A percentile compares a stretch with the other conserved stretches of the same genome.
Conservation (phyloP, 2,888 invertebrate species). For the Nephrotoma guestfalica region DNA sequence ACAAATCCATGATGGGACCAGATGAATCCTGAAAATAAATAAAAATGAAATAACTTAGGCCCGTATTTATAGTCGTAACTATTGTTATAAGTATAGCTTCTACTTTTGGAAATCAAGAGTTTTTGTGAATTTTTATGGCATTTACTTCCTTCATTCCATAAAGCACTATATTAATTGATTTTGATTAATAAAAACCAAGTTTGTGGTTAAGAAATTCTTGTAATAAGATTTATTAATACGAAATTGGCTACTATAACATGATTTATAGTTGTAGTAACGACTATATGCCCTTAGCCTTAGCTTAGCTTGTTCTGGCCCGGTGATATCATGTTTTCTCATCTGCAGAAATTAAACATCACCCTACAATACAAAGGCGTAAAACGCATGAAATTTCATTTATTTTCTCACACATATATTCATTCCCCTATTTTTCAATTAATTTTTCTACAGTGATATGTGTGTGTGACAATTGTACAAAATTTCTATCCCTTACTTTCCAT, state of each 20-base stretch:
- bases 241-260: no score
- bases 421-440: not conserved
- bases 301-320: not conserved
- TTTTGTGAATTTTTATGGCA: no score
- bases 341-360: not conserved
- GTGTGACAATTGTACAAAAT: not conserved
- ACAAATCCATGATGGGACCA: conserved; percentile 44
- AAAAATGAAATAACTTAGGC: not conserved
- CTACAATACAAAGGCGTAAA: not conserved
- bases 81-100: no score
- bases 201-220: no score
- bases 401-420: not conserved
- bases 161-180: no score
- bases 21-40: conserved; percentile 36
- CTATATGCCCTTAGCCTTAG: no score
- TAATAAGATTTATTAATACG: no score
- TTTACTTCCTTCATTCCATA: no score
- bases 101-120: no score
- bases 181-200: no score
- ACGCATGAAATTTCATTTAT: not conserved
- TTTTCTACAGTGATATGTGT: not conserved
- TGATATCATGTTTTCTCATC: not conserved
- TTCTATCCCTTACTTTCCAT: not conserved
- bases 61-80: no score
- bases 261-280: no score